Conservation (phyloP, 2,113 vertebrate genomes). For the Fulmarus glacialis region DNA sequence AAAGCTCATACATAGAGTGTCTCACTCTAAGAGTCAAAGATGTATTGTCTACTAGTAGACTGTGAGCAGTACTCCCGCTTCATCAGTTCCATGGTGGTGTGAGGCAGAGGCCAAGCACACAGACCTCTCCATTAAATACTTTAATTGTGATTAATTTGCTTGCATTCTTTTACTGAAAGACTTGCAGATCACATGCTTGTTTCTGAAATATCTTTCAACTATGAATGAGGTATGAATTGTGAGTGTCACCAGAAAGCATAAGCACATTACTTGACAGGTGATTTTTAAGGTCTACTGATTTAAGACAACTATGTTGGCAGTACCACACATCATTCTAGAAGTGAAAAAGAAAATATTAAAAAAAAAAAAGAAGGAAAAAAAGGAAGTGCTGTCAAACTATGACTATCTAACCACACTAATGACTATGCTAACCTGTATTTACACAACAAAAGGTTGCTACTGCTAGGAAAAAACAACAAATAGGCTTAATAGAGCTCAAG, state of each 20-base stretch:
- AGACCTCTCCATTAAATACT: neutral
- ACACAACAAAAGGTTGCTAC: neutral
- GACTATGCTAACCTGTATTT: neutral
- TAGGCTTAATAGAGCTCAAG: neutral
- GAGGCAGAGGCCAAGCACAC: neutral
- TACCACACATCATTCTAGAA: neutral
- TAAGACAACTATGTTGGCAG: neutral
- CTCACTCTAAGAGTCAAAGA: neutral
- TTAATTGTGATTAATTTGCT: neutral
- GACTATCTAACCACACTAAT: neutral
- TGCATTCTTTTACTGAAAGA: neutral
- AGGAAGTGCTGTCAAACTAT: neutral
- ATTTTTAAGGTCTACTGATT: neutral
- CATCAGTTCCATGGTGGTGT: neutral
- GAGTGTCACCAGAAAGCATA: neutral
- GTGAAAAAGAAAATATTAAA: neutral
- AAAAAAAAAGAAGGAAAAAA: neutral
- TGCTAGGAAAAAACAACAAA: neutral
- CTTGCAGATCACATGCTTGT: neutral
- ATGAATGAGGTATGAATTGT: neutral
- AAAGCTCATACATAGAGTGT: rapidly evolving
- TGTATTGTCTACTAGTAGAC: neutral
- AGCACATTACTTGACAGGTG: neutral
- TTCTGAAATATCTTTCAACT: neutral
- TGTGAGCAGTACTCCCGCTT: neutral